phyloP scores from a whole-genome alignment of 2,113 vertebrate genomes.

The Anas platyrhynchos region DNA sequence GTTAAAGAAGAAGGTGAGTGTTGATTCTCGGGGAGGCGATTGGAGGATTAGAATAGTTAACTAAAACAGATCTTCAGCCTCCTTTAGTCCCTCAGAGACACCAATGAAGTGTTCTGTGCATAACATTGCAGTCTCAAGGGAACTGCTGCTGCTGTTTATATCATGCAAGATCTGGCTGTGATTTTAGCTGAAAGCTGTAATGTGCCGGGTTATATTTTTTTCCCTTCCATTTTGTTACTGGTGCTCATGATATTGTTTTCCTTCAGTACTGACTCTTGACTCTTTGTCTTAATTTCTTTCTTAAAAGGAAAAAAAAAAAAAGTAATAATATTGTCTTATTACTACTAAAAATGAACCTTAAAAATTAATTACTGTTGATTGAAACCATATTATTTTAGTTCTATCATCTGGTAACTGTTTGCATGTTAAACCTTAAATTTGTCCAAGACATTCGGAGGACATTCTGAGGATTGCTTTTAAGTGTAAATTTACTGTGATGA shows the following conservation, averaged over 20 bases:
- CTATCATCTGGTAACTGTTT: slow-evolving; percentile 21
- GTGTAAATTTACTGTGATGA: slow-evolving; percentile 14
- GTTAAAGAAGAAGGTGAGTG: slow-evolving; percentile 25
- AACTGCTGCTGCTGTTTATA: neutral
- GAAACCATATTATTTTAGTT: neutral
- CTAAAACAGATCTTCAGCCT: slow-evolving; percentile 22
- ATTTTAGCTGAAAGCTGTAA: slow-evolving; percentile 37
- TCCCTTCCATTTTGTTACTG: neutral
- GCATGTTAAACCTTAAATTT: slow-evolving; percentile 43
- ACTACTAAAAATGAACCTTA: slow-evolving; percentile 1
- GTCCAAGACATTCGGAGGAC: neutral
- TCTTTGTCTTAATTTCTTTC: neutral
- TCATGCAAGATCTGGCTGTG: neutral
- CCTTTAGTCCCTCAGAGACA: neutral
- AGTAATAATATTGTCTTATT: neutral
- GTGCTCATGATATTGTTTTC: neutral
- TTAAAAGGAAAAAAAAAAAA: neutral
- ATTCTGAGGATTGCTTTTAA: slow-evolving; percentile 45
- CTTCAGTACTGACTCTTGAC: neutral
- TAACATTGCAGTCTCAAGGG: neutral
- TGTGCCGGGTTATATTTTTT: neutral
- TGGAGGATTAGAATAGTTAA: neutral
- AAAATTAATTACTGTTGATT: slow-evolving; percentile 9
- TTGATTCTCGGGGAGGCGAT: neutral
- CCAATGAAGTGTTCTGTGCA: neutral